Base-by-base conservation (phyloP, 2,888 invertebrate genomes). In the Pyralis farinalis region DNA sequence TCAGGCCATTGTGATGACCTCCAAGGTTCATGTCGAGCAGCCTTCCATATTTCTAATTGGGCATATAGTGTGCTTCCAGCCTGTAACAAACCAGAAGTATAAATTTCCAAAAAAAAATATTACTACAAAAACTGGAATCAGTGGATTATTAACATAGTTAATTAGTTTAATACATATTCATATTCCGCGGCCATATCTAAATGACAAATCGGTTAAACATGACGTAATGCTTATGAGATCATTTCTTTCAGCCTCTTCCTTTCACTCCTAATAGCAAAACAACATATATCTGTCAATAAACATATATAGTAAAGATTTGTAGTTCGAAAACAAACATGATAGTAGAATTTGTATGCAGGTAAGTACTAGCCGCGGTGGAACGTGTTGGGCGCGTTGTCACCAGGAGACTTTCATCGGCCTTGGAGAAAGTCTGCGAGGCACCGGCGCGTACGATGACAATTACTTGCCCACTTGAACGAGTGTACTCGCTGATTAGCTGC, bases 11-110 rank as follows among this genome's bases (percentile, higher is more conserved):
- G 92, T 81, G 73, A 91, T 1, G 76, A 63, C 44, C 80, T 71
- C 85, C 83, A 81, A 2, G 85, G 82, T 50, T 92, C 92, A 42
- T 91, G 90, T 54, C 92, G 90, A 6, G 95, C 95, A 44, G 95
- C 95, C 79, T 96, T 96, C 97, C 97, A 97, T 58, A 97, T 95
- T 78, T 97, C 97, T 65, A 97, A 83, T 69, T 96, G 96, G 16
- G 97, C 96, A 77, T 94, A 94, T 50, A 97, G 79, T 59, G 95
- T 95, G 71, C 95, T 94, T 34, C 97, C 97, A 65, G 94, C 93
- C 96, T 96, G 85, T 12, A 71, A 72, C 58, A 74, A 76, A 32
- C 28, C 20, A 37, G 34, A 42, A 32, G 6, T 1, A 30, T 12
- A 11, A 40, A n/a, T n/a, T 7, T 25, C 7, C n/a, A 25, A 4